A percentile compares a stretch with the other conserved stretches of the same genome.
Evolutionary conservation across 2,113 vertebrate species (phyloP).

Genomic region (Engystomops pustulosus): DNA sequence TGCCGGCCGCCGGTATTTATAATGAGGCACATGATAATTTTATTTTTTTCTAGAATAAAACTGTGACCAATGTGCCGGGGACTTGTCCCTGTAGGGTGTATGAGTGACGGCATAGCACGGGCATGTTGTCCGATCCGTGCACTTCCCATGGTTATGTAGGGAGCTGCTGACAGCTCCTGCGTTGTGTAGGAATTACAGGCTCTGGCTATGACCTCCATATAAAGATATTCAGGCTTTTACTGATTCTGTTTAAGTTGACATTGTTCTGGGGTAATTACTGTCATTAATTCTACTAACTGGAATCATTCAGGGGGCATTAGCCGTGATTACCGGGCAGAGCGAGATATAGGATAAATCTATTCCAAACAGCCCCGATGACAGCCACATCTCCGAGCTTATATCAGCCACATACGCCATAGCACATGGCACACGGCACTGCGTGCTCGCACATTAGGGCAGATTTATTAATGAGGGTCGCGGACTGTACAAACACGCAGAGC

Average conservation of each 20-base stretch:
- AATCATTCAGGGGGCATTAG: slow-evolving; percentile 1
- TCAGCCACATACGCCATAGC: neutral
- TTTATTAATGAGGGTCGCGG: slow-evolving; percentile 26
- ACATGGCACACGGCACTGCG: neutral
- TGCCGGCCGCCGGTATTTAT: no score
- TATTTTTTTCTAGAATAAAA: no score
- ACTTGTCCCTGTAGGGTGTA: no score
- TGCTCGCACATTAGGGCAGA: neutral
- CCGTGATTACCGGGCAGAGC: neutral
- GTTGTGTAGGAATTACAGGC: slow-evolving; percentile 3
- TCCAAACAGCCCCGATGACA: slow-evolving; percentile 36
- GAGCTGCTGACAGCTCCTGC: neutral
- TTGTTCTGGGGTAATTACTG: slow-evolving; percentile 30
- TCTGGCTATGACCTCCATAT: neutral
- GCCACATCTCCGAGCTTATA: neutral
- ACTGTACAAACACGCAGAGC: neutral
- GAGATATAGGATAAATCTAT: neutral
- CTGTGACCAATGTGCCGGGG: no score
- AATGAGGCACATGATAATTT: no score
- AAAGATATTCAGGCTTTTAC: slow-evolving; percentile 6
- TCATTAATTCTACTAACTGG: slow-evolving; percentile 40
- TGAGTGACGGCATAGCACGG: slow-evolving; percentile 1
- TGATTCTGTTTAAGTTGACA: slow-evolving; percentile 8
- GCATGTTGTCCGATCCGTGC: slow-evolving; percentile 1
- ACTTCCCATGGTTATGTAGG: neutral